Evolutionary conservation across 2,888 invertebrate genomes (phyloP).

Genomic region (Drosophila neonasuta): DNA sequence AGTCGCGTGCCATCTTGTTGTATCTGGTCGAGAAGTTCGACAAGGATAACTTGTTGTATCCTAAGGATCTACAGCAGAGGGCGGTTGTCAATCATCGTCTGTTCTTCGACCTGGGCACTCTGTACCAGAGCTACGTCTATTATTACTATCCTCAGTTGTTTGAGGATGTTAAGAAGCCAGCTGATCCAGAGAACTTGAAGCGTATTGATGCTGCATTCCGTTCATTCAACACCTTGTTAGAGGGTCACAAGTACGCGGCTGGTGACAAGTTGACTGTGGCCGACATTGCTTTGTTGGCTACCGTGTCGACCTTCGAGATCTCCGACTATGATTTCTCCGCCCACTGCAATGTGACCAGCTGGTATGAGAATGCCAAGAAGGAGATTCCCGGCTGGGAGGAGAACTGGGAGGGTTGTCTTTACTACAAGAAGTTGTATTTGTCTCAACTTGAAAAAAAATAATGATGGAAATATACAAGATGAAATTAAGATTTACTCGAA

Average conservation of each 20-base stretch:
- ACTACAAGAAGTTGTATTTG: slow-evolving; percentile 51
- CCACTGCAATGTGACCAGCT: slow-evolving; percentile 86
- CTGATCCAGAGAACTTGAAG: slow-evolving; percentile 86
- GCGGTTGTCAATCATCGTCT: slow-evolving; percentile 90
- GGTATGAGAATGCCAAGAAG: slow-evolving; percentile 84
- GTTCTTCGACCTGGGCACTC: slow-evolving; percentile 90
- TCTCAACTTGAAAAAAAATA: slow-evolving; percentile 5
- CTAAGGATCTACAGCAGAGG: slow-evolving; percentile 88
- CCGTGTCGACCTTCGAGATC: slow-evolving; percentile 87
- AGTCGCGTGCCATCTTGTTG: slow-evolving; percentile 90
- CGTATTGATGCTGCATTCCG: slow-evolving; percentile 87
- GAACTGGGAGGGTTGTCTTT: slow-evolving; percentile 83
- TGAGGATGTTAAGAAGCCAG: slow-evolving; percentile 84
- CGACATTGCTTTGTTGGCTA: slow-evolving; percentile 87
- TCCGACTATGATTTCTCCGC: slow-evolving; percentile 86
- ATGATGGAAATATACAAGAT: background rate
- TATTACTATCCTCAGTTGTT: slow-evolving; percentile 86
- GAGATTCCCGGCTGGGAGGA: slow-evolving; percentile 85
- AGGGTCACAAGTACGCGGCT: slow-evolving; percentile 87
- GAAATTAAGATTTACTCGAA: no score
- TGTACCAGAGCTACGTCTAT: slow-evolving; percentile 87
- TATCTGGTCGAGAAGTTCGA: slow-evolving; percentile 91
- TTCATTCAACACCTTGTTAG: slow-evolving; percentile 87
- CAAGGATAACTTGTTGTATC: slow-evolving; percentile 88
- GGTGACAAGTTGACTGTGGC: slow-evolving; percentile 89